A percentile compares a stretch with the other conserved stretches of the same genome.
Conservation (phyloP, 2,113 vertebrate genomes). For the Orycteropus afer region DNA sequence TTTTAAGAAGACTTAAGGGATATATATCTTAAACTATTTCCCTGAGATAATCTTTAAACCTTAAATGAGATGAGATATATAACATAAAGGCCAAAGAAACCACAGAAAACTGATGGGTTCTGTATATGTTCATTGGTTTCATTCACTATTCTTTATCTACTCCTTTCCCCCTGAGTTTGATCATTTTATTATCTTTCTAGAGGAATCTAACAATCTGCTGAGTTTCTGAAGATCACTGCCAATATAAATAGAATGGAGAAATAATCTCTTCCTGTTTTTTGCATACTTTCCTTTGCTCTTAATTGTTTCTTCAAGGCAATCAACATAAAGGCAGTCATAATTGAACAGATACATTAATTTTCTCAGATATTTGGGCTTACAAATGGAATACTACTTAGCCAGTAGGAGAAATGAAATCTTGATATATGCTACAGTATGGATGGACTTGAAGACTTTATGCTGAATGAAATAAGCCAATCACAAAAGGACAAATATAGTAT, state of each 20-base stretch:
- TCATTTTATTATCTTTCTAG: not conserved
- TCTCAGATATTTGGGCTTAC: not conserved
- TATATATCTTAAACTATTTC: too few relatives aligned
- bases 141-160: not conserved
- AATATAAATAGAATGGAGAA: not conserved
- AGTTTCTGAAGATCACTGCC: not conserved
- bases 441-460: too few relatives aligned
- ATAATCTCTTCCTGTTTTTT: not conserved
- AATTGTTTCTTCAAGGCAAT: not conserved
- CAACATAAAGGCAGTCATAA: not conserved
- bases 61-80: rapidly evolving
- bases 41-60: too few relatives aligned
- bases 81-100: not conserved
- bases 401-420: too few relatives aligned
- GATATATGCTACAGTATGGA: too few relatives aligned
- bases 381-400: not conserved
- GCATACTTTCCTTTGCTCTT: not conserved
- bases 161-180: not conserved
- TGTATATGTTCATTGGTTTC: not conserved
- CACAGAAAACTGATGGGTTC: not conserved
- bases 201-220: not conserved
- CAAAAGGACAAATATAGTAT: too few relatives aligned
- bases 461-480: too few relatives aligned
- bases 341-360: not conserved
- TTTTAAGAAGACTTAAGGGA: too few relatives aligned